Evolutionary conservation across 2,113 vertebrate genomes (phyloP), one percentile per base, ranked within the genome.

Genomic region (Chamaea fasciata): DNA sequence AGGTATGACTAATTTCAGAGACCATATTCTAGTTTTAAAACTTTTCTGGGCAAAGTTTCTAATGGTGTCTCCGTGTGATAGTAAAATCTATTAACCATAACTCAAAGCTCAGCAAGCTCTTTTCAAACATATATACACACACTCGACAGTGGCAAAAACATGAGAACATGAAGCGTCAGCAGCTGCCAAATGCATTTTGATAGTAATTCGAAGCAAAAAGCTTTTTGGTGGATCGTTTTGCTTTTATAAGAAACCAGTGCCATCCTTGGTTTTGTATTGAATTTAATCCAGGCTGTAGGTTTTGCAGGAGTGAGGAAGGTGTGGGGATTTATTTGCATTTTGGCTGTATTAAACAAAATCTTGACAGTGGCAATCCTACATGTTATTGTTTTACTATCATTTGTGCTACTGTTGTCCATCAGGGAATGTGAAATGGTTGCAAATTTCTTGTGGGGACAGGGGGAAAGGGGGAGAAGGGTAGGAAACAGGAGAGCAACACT

Each of bases 401-500:
- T 44, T 69, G 5, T 73, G 10, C 68, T 60, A 12, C 20, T 73
- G 9, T 8, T 65, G 3, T 79, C 30, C 52, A 44, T 15, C 18
- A 49, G 27, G 13, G 15, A 64, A 7, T 3, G 6, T 73, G 41
- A 83, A 64, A 17, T 65, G 3, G n/a, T 37, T 64, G 16, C 35
- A 26, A 3, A 27, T 55, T 73, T 90, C 3, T 37, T 76, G 22
- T 1, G 1, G 16, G 4, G 14, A 14, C 4, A n/a, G 7, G 1
- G 2, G 14, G 2, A 5, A 57, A 26, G 21, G 13, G 13, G 6
- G 7, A 50, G 13, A 67, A 67, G 13, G 35, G 4, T 50, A 7
- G 5, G 6, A 11, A 78, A 16, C 4, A 60, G 27, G 16, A 87
- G 33, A 47, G 13, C 26, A 63, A 22, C 15, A 26, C 13, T n/a